Conservation (phyloP, 1,140 invertebrate species). For the Panagrolaimus sp. region DNA sequence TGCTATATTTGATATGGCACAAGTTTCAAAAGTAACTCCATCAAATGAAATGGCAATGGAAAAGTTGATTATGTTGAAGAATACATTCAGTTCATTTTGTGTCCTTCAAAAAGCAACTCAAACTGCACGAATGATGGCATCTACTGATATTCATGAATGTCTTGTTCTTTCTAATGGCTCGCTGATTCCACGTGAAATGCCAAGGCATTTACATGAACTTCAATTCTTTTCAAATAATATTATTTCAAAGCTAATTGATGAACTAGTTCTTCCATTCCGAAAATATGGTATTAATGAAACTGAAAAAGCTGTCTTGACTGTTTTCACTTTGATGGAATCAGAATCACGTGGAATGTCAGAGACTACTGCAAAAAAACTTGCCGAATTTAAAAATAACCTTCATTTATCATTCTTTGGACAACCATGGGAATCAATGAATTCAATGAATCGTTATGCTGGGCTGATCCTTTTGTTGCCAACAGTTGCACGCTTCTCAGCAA, state of each 20-base stretch:
- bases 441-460: constrained; percentile 43
- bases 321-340: constrained; percentile 41
- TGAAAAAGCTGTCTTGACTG: constrained; percentile 34
- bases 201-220: constrained; percentile 33
- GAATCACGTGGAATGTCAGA: constrained; percentile 19
- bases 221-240: constrained; percentile 46
- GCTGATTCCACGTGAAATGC: constrained; percentile 32
- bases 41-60: constrained; percentile 22
- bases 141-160: constrained; percentile 11
- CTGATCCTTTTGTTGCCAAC: constrained; percentile 38
- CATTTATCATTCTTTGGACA: constrained; percentile 43
- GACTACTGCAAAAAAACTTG: constrained; percentile 17
- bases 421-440: constrained; percentile 35
- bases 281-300: constrained; percentile 33
- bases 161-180: constrained; percentile 36
- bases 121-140: constrained; percentile 29
- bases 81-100: constrained; percentile 49
- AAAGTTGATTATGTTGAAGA: constrained; percentile 35
- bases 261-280: constrained; percentile 36
- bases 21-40: constrained; percentile 18
- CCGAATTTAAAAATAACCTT: constrained; percentile 27
- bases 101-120: constrained; percentile 46
- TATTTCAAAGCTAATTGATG: constrained; percentile 40
- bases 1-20: constrained; percentile 42
- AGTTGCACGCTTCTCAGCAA: constrained; percentile 41